phyloP scores from a whole-genome alignment of 1,140 invertebrate genomes.

The Orussus abietinus region DNA sequence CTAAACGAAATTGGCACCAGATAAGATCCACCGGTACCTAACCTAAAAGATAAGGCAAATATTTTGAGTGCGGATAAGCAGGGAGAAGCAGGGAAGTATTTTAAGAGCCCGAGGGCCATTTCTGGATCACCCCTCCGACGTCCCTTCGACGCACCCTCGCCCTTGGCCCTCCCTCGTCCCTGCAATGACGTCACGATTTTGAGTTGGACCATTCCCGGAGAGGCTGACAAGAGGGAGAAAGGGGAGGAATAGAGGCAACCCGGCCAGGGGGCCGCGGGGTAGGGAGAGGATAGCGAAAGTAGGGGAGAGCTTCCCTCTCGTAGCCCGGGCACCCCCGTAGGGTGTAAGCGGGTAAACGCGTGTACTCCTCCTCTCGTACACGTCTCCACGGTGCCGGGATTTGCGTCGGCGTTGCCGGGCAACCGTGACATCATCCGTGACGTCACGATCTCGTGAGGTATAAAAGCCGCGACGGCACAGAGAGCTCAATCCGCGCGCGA shows the following conservation, averaged over 20 bases:
- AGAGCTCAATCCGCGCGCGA: constrained; percentile 10
- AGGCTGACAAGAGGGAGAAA: constrained; percentile 15
- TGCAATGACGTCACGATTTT: too few relatives aligned
- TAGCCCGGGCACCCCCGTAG: constrained; percentile 24
- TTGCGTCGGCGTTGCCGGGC: constrained; percentile 31
- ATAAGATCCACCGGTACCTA: too few relatives aligned
- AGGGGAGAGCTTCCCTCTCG: constrained; percentile 30
- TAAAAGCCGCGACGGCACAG: constrained; percentile 13
- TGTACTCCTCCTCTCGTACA: constrained; percentile 15
- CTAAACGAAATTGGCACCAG: too few relatives aligned
- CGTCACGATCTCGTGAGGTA: constrained; percentile 22
- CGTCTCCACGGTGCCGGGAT: constrained; percentile 35
- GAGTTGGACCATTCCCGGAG: too few relatives aligned
- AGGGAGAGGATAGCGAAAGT: constrained; percentile 12
- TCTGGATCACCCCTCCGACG: too few relatives aligned
- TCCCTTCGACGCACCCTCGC: too few relatives aligned
- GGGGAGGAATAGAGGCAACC: constrained; percentile 16
- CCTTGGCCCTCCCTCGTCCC: too few relatives aligned
- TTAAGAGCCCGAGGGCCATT: too few relatives aligned
- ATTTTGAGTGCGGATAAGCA: too few relatives aligned
- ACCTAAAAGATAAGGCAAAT: too few relatives aligned
- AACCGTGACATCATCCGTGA: constrained; percentile 21
- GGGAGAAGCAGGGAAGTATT: too few relatives aligned
- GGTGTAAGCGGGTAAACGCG: constrained; percentile 13
- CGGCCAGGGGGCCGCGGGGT: constrained; percentile 12